These are phyloP conservation scores for Caerostris darwini DNA, from an alignment of 1,140 invertebrate genomes.

Conservation along the genomic window DNA sequence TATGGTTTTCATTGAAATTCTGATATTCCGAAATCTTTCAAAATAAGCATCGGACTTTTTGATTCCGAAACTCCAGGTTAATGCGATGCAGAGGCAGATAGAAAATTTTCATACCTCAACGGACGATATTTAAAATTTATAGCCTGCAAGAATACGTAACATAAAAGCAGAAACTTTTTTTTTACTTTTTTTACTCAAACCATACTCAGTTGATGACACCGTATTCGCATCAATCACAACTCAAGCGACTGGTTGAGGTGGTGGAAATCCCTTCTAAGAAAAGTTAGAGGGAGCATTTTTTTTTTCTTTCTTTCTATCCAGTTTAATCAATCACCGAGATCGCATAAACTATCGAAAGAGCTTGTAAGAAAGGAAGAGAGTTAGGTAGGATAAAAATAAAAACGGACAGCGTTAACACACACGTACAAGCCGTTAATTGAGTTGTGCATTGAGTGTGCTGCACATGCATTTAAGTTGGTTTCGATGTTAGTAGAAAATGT, in stretches of 20 bases:
- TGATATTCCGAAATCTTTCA: neutral
- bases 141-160: neutral
- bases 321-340: slow-evolving; percentile 44
- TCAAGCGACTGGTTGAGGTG: slow-evolving; percentile 1
- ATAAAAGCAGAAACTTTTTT: slow-evolving; percentile 18
- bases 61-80: neutral
- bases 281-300: neutral
- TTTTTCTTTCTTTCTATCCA: neutral
- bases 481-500: no score
- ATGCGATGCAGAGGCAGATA: slow-evolving; percentile 3
- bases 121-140: slow-evolving; percentile 53
- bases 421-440: slow-evolving; percentile 37
- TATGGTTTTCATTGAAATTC: neutral
- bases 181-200: neutral
- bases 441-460: neutral
- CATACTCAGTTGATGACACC: slow-evolving; percentile 10
- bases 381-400: neutral
- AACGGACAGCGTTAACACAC: neutral
- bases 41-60: neutral
- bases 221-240: slow-evolving; percentile 38
- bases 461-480: no score
- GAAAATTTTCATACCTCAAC: slow-evolving; percentile 20
- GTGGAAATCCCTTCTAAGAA: slow-evolving; percentile 15
- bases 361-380: neutral
- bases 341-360: slow-evolving; percentile 16